Evolutionary conservation across 2,113 vertebrate genomes (phyloP), one percentile per base, ranked within the genome.

Genomic region (Meriones unguiculatus): DNA sequence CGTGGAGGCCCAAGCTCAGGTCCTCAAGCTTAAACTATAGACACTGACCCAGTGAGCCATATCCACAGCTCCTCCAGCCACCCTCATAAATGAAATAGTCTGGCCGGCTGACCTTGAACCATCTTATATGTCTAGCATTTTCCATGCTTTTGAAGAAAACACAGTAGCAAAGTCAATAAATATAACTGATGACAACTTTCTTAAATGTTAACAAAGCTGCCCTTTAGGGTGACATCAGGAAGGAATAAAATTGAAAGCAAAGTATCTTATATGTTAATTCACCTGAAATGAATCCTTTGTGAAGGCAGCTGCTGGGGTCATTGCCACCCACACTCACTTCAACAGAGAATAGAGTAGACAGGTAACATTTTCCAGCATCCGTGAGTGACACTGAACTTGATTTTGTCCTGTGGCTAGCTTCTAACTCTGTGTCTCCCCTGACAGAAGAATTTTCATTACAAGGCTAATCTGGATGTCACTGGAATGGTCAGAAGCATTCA

Each of bases 321-420:
- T 5, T 6, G 38, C 65, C 38, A 62, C 76, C 90, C 73, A 69
- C 59, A 5, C 77, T 54, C 72, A 86, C 50, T 72, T 35, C 22
- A 14, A 77, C 54, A 54, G 38, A 90, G 46, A 93, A 22, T 32
- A 91, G 59, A 89, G 59, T 0, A n/a, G 72, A 78, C 93, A 94
- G 82, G 93, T 90, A 94, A 50, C 91, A 38, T 52, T 96, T 32
- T 30, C 65, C 46, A 72, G 28, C 87, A 52, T 41, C 84, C 87
- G 87, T 85, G 96, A 95, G 50, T 94, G 86, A 95, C 25, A 59
- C 2, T 52, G 18, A 24, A 77, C 82, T 87, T 72, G 72, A 95
- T 62, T 91, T 95, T 89, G 91, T 72, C 65, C 81, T 92, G 12
- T 88, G 77, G 85, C 30, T 95, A 64, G 76, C 85, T 94, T 87